Evolutionary conservation across 2,113 vertebrate species (phyloP).

Genomic region (Coptodon rendalli): DNA sequence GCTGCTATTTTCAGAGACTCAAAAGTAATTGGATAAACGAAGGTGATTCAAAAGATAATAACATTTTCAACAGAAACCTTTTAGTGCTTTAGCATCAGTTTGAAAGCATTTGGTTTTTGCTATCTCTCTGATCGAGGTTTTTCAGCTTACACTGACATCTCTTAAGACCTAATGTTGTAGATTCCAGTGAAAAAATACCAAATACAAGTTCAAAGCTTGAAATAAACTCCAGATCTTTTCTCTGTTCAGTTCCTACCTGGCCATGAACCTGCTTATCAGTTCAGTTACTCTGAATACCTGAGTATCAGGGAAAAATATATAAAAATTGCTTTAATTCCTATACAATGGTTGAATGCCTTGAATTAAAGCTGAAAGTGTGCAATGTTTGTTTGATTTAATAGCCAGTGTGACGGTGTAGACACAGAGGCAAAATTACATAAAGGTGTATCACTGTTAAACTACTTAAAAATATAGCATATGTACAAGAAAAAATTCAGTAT

Average conservation of each 20-base stretch:
- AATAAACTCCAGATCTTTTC: not conserved
- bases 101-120: not conserved
- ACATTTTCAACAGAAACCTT: not conserved
- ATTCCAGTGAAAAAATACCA: not conserved
- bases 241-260: not conserved
- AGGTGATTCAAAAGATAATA: not conserved
- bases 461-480: not conserved
- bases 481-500: rapidly evolving
- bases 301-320: rapidly evolving
- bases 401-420: not conserved
- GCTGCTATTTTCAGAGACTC: not conserved
- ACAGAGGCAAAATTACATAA: rapidly evolving
- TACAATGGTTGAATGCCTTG: not conserved
- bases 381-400: not conserved
- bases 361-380: not conserved
- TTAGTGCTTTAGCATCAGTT: not conserved
- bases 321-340: not conserved
- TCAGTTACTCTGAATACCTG: not conserved
- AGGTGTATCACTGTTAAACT: not conserved
- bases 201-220: not conserved
- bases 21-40: not conserved
- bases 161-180: not conserved
- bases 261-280: not conserved
- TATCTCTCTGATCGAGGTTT: not conserved
- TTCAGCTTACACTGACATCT: not conserved